Conservation (phyloP, 2,888 invertebrate genomes). For the Chymomyza amoena region DNA sequence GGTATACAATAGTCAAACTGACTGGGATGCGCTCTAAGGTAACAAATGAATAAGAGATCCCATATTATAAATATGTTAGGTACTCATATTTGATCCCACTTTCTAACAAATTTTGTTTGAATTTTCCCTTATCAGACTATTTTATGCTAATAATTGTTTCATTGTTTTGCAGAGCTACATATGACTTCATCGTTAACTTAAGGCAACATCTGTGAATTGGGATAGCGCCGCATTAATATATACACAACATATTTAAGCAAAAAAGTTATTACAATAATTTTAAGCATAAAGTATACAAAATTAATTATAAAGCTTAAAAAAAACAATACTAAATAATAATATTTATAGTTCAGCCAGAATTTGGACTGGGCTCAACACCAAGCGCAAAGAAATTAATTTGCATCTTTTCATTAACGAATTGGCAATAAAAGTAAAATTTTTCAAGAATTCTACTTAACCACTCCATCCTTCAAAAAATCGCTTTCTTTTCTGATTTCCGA, state of each 20-base stretch:
- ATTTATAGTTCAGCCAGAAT: constrained; percentile 26
- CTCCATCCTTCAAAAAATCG: background rate
- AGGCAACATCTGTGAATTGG: background rate
- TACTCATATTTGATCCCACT: too few relatives aligned
- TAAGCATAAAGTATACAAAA: constrained; percentile 40
- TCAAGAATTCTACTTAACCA: background rate
- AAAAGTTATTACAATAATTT: constrained; percentile 58
- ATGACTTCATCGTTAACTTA: constrained; percentile 12
- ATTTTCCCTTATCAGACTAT: too few relatives aligned
- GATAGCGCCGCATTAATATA: constrained; percentile 1
- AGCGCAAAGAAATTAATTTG: constrained; percentile 12
- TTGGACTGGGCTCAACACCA: constrained; percentile 27
- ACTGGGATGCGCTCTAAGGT: constrained; percentile 83
- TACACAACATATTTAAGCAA: constrained; percentile 49
- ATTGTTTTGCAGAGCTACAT: background rate
- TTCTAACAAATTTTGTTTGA: background rate
- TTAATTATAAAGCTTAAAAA: constrained; percentile 18
- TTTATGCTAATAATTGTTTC: background rate
- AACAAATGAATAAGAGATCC: background rate
- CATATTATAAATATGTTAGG: background rate
- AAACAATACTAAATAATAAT: constrained; percentile 51
- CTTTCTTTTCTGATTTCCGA: too few relatives aligned
- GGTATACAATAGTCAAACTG: constrained; percentile 91
- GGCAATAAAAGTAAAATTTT: constrained; percentile 42
- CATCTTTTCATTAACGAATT: constrained; percentile 26